Conservation (phyloP, 2,797 vertebrate genomes). For the Streptopelia turtur region DNA sequence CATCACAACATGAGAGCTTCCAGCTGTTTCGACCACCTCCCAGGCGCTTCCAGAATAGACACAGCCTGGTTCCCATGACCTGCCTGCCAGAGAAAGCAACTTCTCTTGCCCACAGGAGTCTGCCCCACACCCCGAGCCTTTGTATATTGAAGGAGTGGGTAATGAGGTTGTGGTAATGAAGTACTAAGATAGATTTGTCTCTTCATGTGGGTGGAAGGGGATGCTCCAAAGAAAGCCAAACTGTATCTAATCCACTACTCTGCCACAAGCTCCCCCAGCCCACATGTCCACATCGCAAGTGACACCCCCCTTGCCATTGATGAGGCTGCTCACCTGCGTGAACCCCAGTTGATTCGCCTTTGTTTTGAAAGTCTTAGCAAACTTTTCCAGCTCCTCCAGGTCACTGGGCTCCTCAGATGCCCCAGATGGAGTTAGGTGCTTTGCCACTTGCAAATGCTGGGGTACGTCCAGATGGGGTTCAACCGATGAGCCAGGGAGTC, state of each 20-base stretch:
- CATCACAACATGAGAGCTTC: not conserved
- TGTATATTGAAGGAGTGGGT: not conserved
- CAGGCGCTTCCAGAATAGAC: not conserved
- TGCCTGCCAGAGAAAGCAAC: not conserved
- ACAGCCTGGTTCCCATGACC: not conserved
- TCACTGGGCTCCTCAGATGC: constrained; percentile 93
- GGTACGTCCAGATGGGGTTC: constrained; percentile 91
- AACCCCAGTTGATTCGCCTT: constrained; percentile 97
- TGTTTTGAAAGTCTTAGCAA: constrained; percentile 98
- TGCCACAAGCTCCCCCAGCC: not conserved
- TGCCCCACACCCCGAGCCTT: not conserved
- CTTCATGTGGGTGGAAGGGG: rapidly evolving
- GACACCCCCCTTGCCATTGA: rapidly evolving
- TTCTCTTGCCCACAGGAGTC: not conserved
- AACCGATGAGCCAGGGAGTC: constrained; percentile 86
- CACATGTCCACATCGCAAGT: not conserved
- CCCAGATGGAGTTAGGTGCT: constrained; percentile 83
- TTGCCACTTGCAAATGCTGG: constrained; percentile 89
- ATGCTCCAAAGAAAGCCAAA: not conserved
- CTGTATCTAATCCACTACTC: not conserved
- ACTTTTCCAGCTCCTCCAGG: constrained; percentile 96
- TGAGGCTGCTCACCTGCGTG: constrained; percentile 85
- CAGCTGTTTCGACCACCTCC: not conserved
- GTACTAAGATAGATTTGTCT: not conserved
- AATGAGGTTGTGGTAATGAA: rapidly evolving